Conservation (phyloP, 2,888 invertebrate genomes). For the Blastobasis adustella region DNA sequence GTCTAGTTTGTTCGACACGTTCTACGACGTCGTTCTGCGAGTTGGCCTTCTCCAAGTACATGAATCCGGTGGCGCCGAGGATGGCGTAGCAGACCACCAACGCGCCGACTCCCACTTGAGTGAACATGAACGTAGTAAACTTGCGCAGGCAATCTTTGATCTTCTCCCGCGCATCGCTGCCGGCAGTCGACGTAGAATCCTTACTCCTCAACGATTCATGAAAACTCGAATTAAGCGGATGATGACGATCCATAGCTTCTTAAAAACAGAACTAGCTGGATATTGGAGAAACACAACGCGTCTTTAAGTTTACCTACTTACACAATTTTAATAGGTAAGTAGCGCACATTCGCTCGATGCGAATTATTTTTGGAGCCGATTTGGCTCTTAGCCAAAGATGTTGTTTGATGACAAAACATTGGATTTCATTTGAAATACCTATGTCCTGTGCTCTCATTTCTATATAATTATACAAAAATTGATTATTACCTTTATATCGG, state of each 20-base stretch:
- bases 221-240: constrained; percentile 49
- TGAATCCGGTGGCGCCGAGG: constrained; percentile 88
- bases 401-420: constrained; percentile 42
- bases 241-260: constrained; percentile 48
- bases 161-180: constrained; percentile 81
- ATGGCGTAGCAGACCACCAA: constrained; percentile 91
- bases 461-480: too few species aligned
- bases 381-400: constrained; percentile 49
- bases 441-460: too few species aligned
- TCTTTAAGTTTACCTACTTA: constrained; percentile 21
- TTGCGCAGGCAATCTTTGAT: constrained; percentile 90
- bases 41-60: constrained; percentile 80
- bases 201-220: constrained; percentile 79
- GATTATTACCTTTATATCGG: too few species aligned
- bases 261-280: not conserved
- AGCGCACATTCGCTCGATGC: constrained; percentile 22
- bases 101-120: constrained; percentile 92
- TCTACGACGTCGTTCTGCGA: constrained; percentile 66
- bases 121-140: constrained; percentile 93
- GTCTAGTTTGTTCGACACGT: constrained; percentile 67
- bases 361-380: constrained; percentile 51
- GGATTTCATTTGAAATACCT: not conserved
- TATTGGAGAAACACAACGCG: constrained; percentile 6
- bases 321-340: constrained; percentile 18
- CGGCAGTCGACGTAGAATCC: constrained; percentile 80